Evolutionary conservation across 2,113 vertebrate genomes (phyloP).

Genomic region (human (Homo sapiens)): GRCh38 chr5:55800501-55801000

Average conservation of each 20-base stretch:
- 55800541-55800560: no score
- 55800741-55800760: neutral
- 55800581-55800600: no score
- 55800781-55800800: neutral
- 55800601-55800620: no score
- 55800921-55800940: neutral
- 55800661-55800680: neutral
- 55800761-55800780: neutral
- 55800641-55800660: neutral
- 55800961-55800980: neutral
- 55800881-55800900: neutral
- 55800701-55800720: neutral
- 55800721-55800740: neutral
- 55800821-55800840: neutral
- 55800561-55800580: no score
- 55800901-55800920: neutral
- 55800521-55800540: no score
- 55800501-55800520: no score
- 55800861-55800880: neutral
- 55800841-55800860: neutral
- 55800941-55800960: neutral
- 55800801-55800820: neutral
- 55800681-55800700: neutral
- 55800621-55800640: neutral
- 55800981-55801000: conserved; percentile 18